Evolutionary conservation across 2,797 vertebrate genomes (phyloP).

Genomic region (Anabas testudineus): DNA sequence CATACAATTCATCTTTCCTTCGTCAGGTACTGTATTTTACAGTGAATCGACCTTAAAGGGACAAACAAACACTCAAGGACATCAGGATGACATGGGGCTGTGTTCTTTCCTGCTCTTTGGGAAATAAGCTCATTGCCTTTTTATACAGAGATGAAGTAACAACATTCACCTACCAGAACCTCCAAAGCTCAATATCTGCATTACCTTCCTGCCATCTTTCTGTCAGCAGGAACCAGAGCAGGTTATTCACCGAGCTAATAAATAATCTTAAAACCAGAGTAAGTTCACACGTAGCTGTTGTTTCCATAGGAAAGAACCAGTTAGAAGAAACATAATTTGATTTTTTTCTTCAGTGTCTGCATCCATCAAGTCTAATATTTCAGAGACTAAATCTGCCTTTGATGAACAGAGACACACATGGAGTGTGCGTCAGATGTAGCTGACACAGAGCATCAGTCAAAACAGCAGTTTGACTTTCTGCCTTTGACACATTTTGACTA

Average conservation of each 20-base stretch:
- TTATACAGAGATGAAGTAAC: no score
- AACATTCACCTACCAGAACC: not conserved
- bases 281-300: not conserved
- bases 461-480: no score
- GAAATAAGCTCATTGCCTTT: not conserved
- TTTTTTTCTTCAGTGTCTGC: no score
- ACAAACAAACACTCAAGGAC: constrained; percentile 4
- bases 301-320: not conserved
- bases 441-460: no score
- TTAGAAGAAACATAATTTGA: no score
- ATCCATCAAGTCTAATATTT: no score
- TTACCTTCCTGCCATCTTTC: not conserved
- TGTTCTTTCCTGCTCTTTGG: not conserved
- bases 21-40: constrained; percentile 24
- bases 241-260: no score
- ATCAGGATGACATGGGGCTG: not conserved
- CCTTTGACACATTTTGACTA: no score
- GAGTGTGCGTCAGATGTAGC: no score
- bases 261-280: not conserved
- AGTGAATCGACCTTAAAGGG: constrained; percentile 15
- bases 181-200: not conserved
- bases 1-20: constrained; percentile 35
- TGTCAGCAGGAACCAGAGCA: not conserved
- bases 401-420: no score
- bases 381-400: no score